phyloP scores from a whole-genome alignment of 2,113 vertebrate species.

The Syngnathus typhle region DNA sequence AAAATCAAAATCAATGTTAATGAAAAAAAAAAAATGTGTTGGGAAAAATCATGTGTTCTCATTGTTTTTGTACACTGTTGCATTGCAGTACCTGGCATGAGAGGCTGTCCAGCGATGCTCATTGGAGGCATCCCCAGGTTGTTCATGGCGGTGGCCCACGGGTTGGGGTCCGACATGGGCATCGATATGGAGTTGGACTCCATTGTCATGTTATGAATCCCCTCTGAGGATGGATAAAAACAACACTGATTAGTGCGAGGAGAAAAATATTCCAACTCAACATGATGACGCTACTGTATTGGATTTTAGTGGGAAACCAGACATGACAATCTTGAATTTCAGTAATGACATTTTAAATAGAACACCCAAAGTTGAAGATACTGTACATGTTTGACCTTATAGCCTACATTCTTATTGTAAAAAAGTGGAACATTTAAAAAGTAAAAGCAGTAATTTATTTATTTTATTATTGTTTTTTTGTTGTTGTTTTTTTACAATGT shows the following conservation, averaged over 20 bases:
- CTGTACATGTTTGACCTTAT: too few relatives aligned
- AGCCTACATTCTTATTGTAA: too few relatives aligned
- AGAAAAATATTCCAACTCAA: slow-evolving; percentile 4
- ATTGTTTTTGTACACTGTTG: neutral
- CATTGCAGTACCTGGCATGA: slow-evolving; percentile 78
- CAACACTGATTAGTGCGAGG: neutral
- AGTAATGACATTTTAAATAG: too few relatives aligned
- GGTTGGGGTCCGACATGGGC: slow-evolving; percentile 85
- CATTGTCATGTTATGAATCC: slow-evolving; percentile 78
- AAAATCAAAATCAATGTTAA: neutral
- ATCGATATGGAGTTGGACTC: slow-evolving; percentile 84
- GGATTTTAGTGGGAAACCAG: neutral
- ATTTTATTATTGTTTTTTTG: too few relatives aligned
- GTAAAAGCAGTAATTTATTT: too few relatives aligned
- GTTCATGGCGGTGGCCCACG: slow-evolving; percentile 97
- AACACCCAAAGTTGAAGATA: too few relatives aligned
- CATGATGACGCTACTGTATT: neutral
- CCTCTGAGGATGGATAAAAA: slow-evolving; percentile 65
- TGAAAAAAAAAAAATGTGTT: neutral
- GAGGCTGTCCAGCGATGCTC: slow-evolving; percentile 83
- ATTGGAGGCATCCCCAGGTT: slow-evolving; percentile 92
- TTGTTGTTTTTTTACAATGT: too few relatives aligned
- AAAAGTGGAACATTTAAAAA: too few relatives aligned
- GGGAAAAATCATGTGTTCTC: neutral
- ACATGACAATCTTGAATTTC: neutral